These are phyloP conservation scores for Ficedula albicollis DNA, from an alignment of 2,797 vertebrate species.

Conservation along the genomic window DNA sequence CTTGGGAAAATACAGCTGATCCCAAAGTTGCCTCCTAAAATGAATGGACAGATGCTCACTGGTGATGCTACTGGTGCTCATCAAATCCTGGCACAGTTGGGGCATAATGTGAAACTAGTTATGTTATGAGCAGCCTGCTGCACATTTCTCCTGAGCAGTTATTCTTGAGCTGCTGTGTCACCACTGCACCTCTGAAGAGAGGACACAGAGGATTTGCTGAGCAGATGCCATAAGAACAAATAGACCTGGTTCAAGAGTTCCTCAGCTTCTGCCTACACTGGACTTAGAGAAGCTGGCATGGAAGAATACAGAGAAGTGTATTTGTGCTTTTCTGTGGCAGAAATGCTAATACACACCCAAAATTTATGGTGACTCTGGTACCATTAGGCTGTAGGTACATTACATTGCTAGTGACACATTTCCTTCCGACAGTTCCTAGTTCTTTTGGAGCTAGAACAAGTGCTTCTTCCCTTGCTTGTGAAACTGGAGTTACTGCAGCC, in stretches of 20 bases:
- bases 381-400: neutral
- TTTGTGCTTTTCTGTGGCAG: neutral
- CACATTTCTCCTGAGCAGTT: neutral
- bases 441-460: neutral
- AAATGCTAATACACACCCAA: neutral
- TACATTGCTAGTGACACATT: neutral
- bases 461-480: neutral
- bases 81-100: neutral
- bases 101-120: neutral
- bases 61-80: rapidly evolving
- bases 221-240: neutral
- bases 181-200: neutral
- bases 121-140: rapidly evolving
- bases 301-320: neutral
- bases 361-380: neutral
- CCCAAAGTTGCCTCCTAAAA: neutral
- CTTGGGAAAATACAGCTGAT: neutral
- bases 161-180: neutral
- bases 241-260: neutral
- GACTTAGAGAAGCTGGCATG: neutral
- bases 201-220: neutral
- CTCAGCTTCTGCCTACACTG: neutral
- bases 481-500: neutral
- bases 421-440: neutral
- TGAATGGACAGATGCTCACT: neutral